Evolutionary conservation across 1,140 invertebrate genomes (phyloP), one percentile per base, ranked within the genome.

Genomic region (Forficula auricularia): DNA sequence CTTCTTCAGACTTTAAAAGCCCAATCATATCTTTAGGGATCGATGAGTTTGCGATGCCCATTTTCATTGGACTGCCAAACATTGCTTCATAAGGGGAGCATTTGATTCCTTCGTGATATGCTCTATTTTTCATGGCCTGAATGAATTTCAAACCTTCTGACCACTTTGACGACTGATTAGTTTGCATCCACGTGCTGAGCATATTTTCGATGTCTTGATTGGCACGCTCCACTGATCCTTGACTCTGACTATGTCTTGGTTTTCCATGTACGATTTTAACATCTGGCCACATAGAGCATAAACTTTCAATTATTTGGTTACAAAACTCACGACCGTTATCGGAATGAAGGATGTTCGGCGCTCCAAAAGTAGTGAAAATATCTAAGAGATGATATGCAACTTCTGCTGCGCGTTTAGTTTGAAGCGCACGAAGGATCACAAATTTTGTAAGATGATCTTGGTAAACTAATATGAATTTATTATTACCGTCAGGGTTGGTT

Each of bases 371-470:
- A n/a, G n/a, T n/a, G n/a, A n/a, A n/a, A n/a, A n/a, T n/a, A n/a
- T n/a, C n/a, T n/a, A n/a, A n/a, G n/a, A 12, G 13, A 38, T 31
- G 32, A 44, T 20, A 44, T 44, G 27, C 27, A 22, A 3, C n/a
- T 50, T 55, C 54, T 48, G 53, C 35, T 13, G 53, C 52, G 27
- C 40, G 44, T 48, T 56, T 57, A 18, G 46, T 52, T 48, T 54
- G 53, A 7, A 61, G 41, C 16, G 56, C n/a, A 27, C 52, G 42
- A 33, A 63, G 42, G n/a, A 49, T 1, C 0, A 62, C 47, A 52
- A 64, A 68, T 52, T 68, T 67, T 0, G 60, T 67, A 18, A 63
- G 50, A 46, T 66, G 58, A 42, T 65, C 57, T 55, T 66, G 60
- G 50, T 68, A 68, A 15, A 61, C 51, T 31, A 68, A 46, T 40